These are phyloP conservation scores for Barnardius zonarius DNA, from an alignment of 2,113 vertebrate genomes.

Conservation along the genomic window DNA sequence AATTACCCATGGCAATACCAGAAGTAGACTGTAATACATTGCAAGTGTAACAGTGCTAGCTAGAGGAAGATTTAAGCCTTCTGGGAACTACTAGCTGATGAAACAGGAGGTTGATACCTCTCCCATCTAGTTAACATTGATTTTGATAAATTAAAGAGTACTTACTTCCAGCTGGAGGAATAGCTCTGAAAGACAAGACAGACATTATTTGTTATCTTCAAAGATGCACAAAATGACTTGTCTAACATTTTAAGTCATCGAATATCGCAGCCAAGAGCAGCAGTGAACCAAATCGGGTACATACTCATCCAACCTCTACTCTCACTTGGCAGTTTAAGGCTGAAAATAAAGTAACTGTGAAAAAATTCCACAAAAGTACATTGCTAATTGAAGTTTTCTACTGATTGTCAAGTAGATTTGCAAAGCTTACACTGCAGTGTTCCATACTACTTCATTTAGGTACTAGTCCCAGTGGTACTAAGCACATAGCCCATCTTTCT, in stretches of 20 bases:
- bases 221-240: neutral
- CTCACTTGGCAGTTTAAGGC: neutral
- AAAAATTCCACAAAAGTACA: neutral
- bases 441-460: neutral
- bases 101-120: neutral
- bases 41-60: neutral
- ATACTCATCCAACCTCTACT: neutral
- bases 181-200: slow-evolving; percentile 82
- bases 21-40: neutral
- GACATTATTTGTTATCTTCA: neutral
- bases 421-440: neutral
- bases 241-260: neutral
- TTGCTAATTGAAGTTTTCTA: neutral
- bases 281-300: neutral
- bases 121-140: neutral
- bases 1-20: neutral
- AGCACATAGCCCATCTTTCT: neutral
- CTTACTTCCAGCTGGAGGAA: slow-evolving; percentile 97
- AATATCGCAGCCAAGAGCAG: neutral
- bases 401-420: neutral
- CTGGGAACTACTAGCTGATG: neutral
- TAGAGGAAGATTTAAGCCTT: neutral
- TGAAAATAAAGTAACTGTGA: neutral
- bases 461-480: neutral
- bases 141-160: slow-evolving; percentile 11